These are phyloP conservation scores for Baccha elongata DNA, from an alignment of 2,888 invertebrate genomes.

Conservation along the genomic window DNA sequence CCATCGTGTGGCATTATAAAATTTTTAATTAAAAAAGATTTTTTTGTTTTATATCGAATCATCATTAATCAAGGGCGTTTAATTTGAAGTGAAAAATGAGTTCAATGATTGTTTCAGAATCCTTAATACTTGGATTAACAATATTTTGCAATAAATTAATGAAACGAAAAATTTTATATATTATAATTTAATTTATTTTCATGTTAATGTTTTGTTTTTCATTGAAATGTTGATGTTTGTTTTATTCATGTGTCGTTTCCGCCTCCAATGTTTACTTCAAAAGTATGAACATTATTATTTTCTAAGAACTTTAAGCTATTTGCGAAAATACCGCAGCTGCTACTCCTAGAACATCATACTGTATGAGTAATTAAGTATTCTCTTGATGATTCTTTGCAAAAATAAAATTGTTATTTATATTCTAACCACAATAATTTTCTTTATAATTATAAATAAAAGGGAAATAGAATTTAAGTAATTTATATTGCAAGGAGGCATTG, in stretches of 20 bases:
- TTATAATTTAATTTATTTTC: background rate
- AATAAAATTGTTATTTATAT: slow-evolving; percentile 12
- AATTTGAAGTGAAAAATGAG: background rate
- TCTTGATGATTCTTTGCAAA: slow-evolving; percentile 14
- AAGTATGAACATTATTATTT: too few relatives aligned
- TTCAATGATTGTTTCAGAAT: background rate
- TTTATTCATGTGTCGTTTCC: background rate
- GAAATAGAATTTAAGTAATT: slow-evolving; percentile 11
- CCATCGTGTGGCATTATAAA: background rate
- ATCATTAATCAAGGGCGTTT: slow-evolving; percentile 16
- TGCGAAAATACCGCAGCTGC: slow-evolving; percentile 4
- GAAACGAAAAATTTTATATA: background rate
- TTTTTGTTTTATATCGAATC: slow-evolving; percentile 1
- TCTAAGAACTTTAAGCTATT: background rate
- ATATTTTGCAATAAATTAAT: slow-evolving; percentile 2
- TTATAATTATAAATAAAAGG: slow-evolving; percentile 14
- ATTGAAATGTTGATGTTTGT: background rate
- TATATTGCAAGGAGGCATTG: background rate
- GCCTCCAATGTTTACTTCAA: background rate
- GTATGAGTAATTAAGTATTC: slow-evolving; percentile 14
- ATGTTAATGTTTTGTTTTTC: background rate
- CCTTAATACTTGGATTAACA: background rate
- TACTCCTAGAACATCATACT: background rate
- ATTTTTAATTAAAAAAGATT: slow-evolving; percentile 22
- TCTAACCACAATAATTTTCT: slow-evolving; percentile 4